Conservation (phyloP, 2,113 vertebrate genomes). For the Pachycephala philippinensis region DNA sequence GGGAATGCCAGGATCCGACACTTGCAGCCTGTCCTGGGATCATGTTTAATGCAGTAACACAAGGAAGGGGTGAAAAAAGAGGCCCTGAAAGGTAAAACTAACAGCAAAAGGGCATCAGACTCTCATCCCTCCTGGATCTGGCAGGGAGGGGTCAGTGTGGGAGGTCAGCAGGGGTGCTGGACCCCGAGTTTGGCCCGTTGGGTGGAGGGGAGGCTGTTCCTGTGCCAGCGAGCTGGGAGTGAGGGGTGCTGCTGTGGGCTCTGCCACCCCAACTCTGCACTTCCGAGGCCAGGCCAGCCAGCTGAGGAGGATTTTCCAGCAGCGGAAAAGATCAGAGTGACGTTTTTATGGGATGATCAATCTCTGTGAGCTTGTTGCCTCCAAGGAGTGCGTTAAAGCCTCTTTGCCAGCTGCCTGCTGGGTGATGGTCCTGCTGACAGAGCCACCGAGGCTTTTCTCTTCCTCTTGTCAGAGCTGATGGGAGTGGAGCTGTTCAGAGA, state of each 20-base stretch:
- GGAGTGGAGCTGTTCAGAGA: not conserved
- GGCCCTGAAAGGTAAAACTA: not conserved
- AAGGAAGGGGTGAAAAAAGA: not conserved
- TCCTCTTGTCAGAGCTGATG: not conserved
- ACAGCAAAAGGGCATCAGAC: not conserved
- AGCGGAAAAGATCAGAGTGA: not conserved
- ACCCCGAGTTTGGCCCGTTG: rapidly evolving
- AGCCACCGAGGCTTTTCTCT: not conserved
- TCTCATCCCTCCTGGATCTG: not conserved
- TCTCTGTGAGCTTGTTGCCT: not conserved
- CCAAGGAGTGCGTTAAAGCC: not conserved
- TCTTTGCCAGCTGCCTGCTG: conserved; percentile 38
- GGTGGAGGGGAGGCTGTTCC: rapidly evolving
- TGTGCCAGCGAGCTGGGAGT: rapidly evolving
- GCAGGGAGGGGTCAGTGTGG: not conserved
- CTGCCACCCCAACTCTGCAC: not conserved
- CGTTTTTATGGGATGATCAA: not conserved
- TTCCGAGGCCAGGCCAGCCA: not conserved
- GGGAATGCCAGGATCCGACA: rapidly evolving
- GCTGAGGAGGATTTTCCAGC: not conserved
- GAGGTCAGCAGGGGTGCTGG: rapidly evolving
- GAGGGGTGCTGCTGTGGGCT: not conserved
- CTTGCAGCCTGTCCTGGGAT: not conserved
- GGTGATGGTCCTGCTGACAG: not conserved
- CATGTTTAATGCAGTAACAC: rapidly evolving